A percentile compares a stretch with the other conserved stretches of the same genome.
phyloP scores from a whole-genome alignment of 2,888 invertebrate genomes.

The Drosophila yooni region DNA sequence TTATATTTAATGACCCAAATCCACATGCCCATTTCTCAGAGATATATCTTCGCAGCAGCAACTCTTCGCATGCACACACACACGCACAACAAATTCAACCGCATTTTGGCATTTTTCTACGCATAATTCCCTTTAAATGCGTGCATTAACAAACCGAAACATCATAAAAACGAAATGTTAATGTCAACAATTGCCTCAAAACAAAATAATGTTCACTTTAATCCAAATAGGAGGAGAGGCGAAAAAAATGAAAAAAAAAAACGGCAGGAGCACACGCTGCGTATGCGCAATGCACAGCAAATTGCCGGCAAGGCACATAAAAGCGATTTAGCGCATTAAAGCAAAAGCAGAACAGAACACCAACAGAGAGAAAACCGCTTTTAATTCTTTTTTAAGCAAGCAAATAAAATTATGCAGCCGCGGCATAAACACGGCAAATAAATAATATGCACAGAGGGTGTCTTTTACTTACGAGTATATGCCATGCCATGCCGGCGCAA shows the following conservation, averaged over 20 bases:
- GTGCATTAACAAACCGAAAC: slow-evolving; percentile 26
- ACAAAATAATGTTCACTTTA: slow-evolving; percentile 7
- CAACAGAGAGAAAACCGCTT: slow-evolving; percentile 54
- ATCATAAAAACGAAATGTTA: slow-evolving; percentile 42
- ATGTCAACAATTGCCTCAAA: slow-evolving; percentile 60
- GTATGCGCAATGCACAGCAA: slow-evolving; percentile 54
- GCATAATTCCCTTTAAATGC: slow-evolving; percentile 25
- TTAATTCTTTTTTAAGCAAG: slow-evolving; percentile 82
- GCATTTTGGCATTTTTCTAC: slow-evolving; percentile 11
- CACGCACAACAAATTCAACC: slow-evolving; percentile 19
- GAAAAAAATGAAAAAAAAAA: not conserved
- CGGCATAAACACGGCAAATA: slow-evolving; percentile 74
- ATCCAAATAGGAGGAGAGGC: not conserved
- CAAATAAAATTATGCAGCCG: slow-evolving; percentile 79
- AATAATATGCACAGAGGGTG: slow-evolving; percentile 64
- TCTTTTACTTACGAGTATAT: not conserved
- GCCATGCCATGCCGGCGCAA: not conserved
- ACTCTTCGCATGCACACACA: not conserved
- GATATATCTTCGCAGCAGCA: not conserved
- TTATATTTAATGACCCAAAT: not conserved
- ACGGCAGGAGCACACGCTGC: slow-evolving; percentile 27
- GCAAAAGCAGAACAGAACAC: slow-evolving; percentile 8
- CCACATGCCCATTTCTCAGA: not conserved
- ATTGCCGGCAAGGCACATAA: slow-evolving; percentile 63
- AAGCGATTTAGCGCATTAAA: slow-evolving; percentile 72